These are phyloP conservation scores for Lordiphosa stackelbergi DNA, from an alignment of 1,140 invertebrate species.

Conservation along the genomic window DNA sequence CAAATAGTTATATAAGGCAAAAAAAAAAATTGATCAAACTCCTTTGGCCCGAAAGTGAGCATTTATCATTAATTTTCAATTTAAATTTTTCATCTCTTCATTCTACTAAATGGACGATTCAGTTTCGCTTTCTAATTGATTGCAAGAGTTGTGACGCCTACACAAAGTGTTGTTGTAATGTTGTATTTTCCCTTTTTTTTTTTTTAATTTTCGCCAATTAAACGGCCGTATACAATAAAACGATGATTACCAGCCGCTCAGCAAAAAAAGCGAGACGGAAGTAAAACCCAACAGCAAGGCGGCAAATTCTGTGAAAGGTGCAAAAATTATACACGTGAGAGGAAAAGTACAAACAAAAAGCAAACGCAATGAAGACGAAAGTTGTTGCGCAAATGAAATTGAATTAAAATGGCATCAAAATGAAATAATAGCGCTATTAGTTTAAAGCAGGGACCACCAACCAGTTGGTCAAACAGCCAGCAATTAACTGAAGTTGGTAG, in stretches of 20 bases:
- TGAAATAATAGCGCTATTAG: conserved; percentile 73
- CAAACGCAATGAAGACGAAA: conserved; percentile 65
- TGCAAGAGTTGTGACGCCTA: conserved; percentile 56
- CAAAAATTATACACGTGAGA: conserved; percentile 55
- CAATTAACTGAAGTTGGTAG: conserved; percentile 5
- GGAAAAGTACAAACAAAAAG: conserved; percentile 13
- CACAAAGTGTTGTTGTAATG: conserved; percentile 44
- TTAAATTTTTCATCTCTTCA: conserved; percentile 4
- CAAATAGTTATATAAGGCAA: conserved; percentile 9
- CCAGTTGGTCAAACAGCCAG: conserved; percentile 16
- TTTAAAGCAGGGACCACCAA: conserved; percentile 24
- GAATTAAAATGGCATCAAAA: conserved; percentile 63
- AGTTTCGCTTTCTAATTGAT: conserved; percentile 74
- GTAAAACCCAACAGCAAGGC: conserved; percentile 24
- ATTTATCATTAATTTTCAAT: conserved; percentile 3
- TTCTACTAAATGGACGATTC: conserved; percentile 17
- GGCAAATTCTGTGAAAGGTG: conserved; percentile 66
- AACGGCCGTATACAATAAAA: conserved; percentile 48
- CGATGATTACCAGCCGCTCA: conserved; percentile 36
- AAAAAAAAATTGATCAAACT: background rate
- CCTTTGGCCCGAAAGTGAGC: background rate
- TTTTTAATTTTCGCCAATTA: conserved; percentile 67
- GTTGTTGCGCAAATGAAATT: conserved; percentile 71
- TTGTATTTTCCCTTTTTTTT: conserved; percentile 61
- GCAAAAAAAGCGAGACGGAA: conserved; percentile 48